Base-by-base conservation (phyloP, 2,113 vertebrate species). In the Rhinolophus sinicus region DNA sequence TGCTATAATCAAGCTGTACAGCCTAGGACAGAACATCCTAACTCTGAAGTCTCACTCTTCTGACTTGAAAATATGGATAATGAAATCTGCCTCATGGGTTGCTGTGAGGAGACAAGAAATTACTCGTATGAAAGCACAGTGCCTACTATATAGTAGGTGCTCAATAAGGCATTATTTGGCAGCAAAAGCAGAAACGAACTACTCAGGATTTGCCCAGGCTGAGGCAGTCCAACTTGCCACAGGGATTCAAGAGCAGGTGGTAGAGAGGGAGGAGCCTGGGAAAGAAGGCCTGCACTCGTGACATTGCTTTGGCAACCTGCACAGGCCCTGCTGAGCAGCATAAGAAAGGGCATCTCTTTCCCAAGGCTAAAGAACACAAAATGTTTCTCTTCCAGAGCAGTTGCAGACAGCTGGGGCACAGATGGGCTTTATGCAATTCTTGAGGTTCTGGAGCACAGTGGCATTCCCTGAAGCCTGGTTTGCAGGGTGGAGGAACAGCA, bases 221-320 rank as follows among this genome's bases (percentile, higher is more conserved):
- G 24, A 40, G 14, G n/a, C 26, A 88, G 47, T 21, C 28, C 9
- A 64, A 0, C 5, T 3, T 47, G n/a, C 28, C 83, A 56, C 22
- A 47, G 62, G 64, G n/a, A 11, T 21, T 4, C 0, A 1, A 12
- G 65, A 93, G 19, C 1, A 4, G 2, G 40, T 10, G 52, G 16
- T 1, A 2, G 40, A 30, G 28, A 60, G 21, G 35, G 38, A 40
- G 78, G 69, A 33, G 40, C 35, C 62, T 19, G 4, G 58, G 65
- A 12, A 24, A 54, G 64, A 19, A 47, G 44, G 33, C 22, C 52
- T 1, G 18, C 6, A 28, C 0, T 0, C 69, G 24, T 0, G 16
- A 8, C 26, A 1, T 0, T 0, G 6, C 12, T 50, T 21, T 14
- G 65, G n/a, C 21, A 33, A 62, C 40, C 76, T 58, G 6, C 16